Evolutionary conservation across 2,797 vertebrate species (phyloP).

Genomic region (Rhynchonycteris naso): DNA sequence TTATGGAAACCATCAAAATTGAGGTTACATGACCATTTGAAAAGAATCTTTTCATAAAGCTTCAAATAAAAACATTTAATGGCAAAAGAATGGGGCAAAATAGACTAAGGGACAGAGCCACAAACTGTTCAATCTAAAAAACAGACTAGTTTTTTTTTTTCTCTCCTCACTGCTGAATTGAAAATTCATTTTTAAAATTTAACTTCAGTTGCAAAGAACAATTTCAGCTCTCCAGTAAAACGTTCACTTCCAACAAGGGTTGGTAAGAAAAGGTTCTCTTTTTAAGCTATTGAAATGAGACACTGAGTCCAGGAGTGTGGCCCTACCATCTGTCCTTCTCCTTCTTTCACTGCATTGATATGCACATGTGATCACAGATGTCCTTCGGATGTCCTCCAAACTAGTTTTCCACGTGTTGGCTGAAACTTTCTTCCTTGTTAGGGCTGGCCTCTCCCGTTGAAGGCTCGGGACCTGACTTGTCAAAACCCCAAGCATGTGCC

Average conservation of each 20-base stretch:
- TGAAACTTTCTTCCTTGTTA: too few relatives aligned
- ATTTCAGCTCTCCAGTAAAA: constrained; percentile 3
- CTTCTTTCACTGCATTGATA: neutral
- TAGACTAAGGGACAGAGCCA: neutral
- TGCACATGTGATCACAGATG: neutral
- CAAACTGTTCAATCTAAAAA: constrained; percentile 23
- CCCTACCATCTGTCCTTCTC: neutral
- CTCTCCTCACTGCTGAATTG: neutral
- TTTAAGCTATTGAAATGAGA: neutral
- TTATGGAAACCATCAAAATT: constrained; percentile 47
- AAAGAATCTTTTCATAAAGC: constrained; percentile 58
- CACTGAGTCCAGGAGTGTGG: accelerated
- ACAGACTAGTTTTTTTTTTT: neutral
- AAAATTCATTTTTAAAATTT: constrained; percentile 44
- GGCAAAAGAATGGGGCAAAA: constrained; percentile 30
- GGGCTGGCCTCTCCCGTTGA: neutral
- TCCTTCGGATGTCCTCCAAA: neutral
- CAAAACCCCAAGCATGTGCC: accelerated
- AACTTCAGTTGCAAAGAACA: neutral
- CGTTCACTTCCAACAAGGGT: neutral
- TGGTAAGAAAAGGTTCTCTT: neutral
- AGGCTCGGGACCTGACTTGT: neutral
- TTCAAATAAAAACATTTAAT: constrained; percentile 58
- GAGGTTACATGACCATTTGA: constrained; percentile 31
- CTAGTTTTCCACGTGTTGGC: accelerated